Conservation (phyloP, 2,888 invertebrate species). For the Gasteruption jaculator region DNA sequence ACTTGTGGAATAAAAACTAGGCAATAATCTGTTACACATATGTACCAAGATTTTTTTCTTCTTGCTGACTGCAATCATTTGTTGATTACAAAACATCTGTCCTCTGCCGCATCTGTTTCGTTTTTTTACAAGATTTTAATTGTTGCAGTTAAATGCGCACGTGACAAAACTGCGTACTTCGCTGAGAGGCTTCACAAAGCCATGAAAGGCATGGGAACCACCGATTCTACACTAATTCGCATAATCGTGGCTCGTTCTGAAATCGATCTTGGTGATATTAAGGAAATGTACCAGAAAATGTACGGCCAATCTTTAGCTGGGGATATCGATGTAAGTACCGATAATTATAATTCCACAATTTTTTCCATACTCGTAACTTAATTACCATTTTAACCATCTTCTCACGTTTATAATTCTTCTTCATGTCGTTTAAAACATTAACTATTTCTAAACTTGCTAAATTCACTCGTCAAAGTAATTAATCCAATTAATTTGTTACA, state of each 20-base stretch:
- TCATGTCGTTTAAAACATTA: no score
- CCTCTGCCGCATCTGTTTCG: not conserved
- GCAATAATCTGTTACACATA: no score
- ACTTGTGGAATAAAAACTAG: no score
- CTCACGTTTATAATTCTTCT: no score
- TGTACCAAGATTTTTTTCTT: no score
- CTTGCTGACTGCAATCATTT: no score
- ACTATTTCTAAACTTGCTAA: no score
- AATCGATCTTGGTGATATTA: slow-evolving; percentile 82
- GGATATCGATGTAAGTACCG: slow-evolving; percentile 69
- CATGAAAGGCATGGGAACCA: slow-evolving; percentile 87
- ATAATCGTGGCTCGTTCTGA: slow-evolving; percentile 79
- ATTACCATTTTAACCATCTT: no score
- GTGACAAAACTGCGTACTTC: slow-evolving; percentile 78
- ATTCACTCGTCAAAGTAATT: no score
- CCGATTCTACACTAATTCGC: slow-evolving; percentile 81
- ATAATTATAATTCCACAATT: not conserved
- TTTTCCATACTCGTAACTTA: slow-evolving; percentile 6
- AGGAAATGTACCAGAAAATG: slow-evolving; percentile 70
- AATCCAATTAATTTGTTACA: no score
- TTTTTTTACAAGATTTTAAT: slow-evolving; percentile 1
- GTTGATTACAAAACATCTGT: no score
- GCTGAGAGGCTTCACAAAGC: slow-evolving; percentile 80
- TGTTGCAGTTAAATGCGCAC: slow-evolving; percentile 67
- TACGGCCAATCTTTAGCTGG: slow-evolving; percentile 75